A percentile compares a stretch with the other conserved stretches of the same genome.
phyloP scores from a whole-genome alignment of 2,888 invertebrate species.

The Chrysina gloriosa region DNA sequence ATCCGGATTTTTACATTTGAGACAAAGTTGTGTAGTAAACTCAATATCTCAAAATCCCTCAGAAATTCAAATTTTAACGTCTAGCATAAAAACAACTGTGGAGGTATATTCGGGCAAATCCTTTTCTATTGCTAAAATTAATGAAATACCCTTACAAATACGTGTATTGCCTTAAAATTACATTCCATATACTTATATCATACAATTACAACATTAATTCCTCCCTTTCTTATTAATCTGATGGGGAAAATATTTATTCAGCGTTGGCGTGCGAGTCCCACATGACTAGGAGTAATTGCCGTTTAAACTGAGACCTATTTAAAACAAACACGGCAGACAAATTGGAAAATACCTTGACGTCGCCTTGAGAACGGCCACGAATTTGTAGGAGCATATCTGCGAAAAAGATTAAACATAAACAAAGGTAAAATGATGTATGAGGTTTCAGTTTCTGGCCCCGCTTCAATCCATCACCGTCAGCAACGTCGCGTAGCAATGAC shows the following conservation, averaged over 20 bases:
- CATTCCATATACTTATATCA: too few species aligned
- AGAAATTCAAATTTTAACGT: too few species aligned
- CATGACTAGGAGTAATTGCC: constrained; percentile 21
- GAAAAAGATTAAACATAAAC: constrained; percentile 64
- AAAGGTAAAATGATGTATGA: constrained; percentile 65
- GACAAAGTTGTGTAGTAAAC: too few species aligned
- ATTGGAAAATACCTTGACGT: constrained; percentile 31
- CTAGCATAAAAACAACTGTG: too few species aligned
- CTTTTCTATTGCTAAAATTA: too few species aligned
- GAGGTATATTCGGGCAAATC: too few species aligned
- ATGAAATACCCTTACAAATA: too few species aligned
- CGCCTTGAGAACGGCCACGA: constrained; percentile 49
- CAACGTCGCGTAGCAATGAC: constrained; percentile 15
- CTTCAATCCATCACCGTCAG: constrained; percentile 61
- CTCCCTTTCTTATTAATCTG: too few species aligned
- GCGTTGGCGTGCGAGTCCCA: not conserved
- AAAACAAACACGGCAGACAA: constrained; percentile 30
- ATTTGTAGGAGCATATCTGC: constrained; percentile 60
- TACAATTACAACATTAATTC: too few species aligned
- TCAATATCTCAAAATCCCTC: too few species aligned
- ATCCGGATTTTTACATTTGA: too few species aligned
- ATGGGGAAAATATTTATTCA: constrained; percentile 19
- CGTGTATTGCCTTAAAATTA: too few species aligned
- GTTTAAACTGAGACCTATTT: constrained; percentile 14
- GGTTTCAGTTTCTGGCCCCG: constrained; percentile 57